Evolutionary conservation across 2,113 vertebrate genomes (phyloP).

Genomic region (Megalops atlanticus): DNA sequence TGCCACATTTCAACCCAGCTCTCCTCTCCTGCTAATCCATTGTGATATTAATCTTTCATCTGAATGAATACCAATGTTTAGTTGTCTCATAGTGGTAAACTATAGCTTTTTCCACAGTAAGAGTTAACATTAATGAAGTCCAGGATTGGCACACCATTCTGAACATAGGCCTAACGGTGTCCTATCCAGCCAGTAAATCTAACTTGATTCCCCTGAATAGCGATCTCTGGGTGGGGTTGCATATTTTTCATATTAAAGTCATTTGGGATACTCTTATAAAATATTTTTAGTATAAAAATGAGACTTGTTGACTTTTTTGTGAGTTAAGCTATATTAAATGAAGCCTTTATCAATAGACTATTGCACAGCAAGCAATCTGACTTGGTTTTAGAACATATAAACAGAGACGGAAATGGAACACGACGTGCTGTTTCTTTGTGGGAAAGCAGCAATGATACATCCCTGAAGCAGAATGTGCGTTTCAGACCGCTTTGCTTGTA

Average conservation of each 20-base stretch:
- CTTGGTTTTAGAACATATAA: too few relatives aligned
- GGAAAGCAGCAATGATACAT: neutral
- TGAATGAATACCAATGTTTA: slow-evolving; percentile 3
- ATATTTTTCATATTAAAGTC: neutral
- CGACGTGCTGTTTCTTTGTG: neutral
- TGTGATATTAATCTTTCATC: slow-evolving; percentile 24
- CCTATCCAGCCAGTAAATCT: neutral
- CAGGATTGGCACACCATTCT: neutral
- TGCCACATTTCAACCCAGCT: slow-evolving; percentile 16
- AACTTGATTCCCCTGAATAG: neutral
- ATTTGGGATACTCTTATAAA: neutral
- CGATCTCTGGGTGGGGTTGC: neutral
- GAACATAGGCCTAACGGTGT: too few relatives aligned
- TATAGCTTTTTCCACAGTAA: neutral
- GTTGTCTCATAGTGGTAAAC: neutral
- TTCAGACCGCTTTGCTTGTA: neutral
- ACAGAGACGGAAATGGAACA: too few relatives aligned
- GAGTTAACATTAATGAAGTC: neutral
- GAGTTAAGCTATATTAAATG: neutral
- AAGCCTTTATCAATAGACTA: neutral
- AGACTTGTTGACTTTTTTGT: neutral
- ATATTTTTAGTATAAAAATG: neutral
- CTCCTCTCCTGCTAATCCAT: neutral
- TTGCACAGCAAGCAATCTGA: neutral
- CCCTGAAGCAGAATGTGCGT: neutral